Evolutionary conservation across 2,113 vertebrate genomes (phyloP).

Genomic region (Semnopithecus entellus): DNA sequence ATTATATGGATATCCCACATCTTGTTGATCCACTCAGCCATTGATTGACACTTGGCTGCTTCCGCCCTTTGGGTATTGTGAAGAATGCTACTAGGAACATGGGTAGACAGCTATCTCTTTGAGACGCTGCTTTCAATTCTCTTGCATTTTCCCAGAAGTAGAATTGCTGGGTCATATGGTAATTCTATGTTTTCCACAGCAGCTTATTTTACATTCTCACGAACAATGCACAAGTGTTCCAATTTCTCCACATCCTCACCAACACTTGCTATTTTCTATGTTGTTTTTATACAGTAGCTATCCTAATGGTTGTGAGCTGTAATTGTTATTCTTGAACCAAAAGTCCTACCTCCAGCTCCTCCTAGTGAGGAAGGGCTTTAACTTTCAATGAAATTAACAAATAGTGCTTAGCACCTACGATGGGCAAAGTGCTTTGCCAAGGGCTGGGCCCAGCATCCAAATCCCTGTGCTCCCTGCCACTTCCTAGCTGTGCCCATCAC

Average conservation of each 20-base stretch:
- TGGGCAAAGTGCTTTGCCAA: neutral
- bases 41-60: no score
- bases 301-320: neutral
- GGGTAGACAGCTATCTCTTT: neutral
- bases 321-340: neutral
- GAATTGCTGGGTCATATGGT: no score
- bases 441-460: neutral
- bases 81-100: neutral
- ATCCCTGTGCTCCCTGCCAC: neutral
- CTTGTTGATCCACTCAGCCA: neutral
- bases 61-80: neutral
- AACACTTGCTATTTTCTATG: neutral
- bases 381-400: neutral
- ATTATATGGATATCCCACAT: rapidly evolving
- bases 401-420: neutral
- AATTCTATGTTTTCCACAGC: neutral
- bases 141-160: neutral
- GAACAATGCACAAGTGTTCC: neutral
- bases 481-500: neutral
- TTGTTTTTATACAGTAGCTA: neutral
- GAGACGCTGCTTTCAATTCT: neutral
- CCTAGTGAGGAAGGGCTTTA: neutral
- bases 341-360: neutral
- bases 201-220: neutral
- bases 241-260: neutral